phyloP scores from a whole-genome alignment of 2,888 invertebrate species.

The Ochropleura plecta region DNA sequence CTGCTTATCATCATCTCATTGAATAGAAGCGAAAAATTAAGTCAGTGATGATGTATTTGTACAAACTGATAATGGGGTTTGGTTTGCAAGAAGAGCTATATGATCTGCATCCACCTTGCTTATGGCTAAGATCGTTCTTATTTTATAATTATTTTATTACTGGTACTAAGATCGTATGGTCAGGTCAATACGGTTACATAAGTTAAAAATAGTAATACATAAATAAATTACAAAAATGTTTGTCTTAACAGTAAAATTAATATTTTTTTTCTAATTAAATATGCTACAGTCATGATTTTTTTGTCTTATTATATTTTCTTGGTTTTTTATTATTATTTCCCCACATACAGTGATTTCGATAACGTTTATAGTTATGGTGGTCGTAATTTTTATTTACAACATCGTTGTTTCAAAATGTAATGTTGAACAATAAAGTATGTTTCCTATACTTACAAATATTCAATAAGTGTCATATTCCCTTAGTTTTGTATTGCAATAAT shows the following conservation, averaged over 20 bases:
- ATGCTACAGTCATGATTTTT: not conserved
- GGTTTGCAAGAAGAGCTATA: not conserved
- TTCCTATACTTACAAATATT: conserved; percentile 1
- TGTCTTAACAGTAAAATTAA: not conserved
- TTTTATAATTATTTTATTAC: not conserved
- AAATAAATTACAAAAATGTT: not conserved
- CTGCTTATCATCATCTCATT: not conserved
- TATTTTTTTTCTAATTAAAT: not conserved
- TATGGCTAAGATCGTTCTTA: not conserved
- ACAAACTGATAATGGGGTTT: not conserved
- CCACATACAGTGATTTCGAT: conserved; percentile 35
- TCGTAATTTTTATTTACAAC: conserved; percentile 45
- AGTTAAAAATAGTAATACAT: not conserved
- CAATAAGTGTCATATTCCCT: conserved; percentile 9
- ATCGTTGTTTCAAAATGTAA: conserved; percentile 26
- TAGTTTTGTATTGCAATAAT: conserved; percentile 41
- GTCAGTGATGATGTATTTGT: not conserved
- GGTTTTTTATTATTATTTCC: conserved; percentile 15
- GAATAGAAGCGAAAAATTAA: not conserved
- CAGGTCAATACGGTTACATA: not conserved
- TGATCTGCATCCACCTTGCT: not conserved
- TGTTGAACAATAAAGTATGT: conserved; percentile 20
- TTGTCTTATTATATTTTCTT: not conserved
- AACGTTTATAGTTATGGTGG: conserved; percentile 53
- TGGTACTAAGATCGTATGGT: not conserved